Percentiles rank a stretch among this genome's conserved stretches.
Conservation (phyloP, 2,797 vertebrate genomes). For the Argya squamiceps region DNA sequence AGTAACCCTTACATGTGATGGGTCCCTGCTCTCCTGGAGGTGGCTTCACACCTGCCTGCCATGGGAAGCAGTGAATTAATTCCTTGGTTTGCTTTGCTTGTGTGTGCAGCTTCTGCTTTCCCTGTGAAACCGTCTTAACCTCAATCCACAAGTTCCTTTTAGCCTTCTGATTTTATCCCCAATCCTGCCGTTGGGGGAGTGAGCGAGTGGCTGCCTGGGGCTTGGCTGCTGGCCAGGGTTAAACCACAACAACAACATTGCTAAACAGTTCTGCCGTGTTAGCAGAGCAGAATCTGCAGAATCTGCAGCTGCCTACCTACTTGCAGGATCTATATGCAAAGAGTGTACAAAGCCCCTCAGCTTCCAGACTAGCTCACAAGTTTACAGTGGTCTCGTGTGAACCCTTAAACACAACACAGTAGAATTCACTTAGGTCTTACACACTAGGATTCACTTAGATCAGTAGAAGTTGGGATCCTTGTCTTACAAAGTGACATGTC, state of each 20-base stretch:
- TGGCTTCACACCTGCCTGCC: background rate
- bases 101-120: background rate
- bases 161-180: background rate
- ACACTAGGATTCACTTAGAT: background rate
- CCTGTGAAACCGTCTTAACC: background rate
- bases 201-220: background rate
- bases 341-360: background rate
- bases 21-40: background rate
- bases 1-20: background rate
- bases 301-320: background rate
- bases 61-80: background rate
- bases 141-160: background rate
- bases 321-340: background rate
- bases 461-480: background rate
- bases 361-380: background rate
- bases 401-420: background rate
- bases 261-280: background rate
- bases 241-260: background rate
- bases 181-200: background rate
- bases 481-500: background rate
- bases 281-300: background rate
- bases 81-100: background rate
- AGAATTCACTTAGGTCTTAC: background rate
- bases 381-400: background rate
- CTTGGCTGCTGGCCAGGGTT: background rate